Evolutionary conservation across 1,140 invertebrate genomes (phyloP), one percentile per base, ranked within the genome.

Genomic region (Drosophila rufa): DNA sequence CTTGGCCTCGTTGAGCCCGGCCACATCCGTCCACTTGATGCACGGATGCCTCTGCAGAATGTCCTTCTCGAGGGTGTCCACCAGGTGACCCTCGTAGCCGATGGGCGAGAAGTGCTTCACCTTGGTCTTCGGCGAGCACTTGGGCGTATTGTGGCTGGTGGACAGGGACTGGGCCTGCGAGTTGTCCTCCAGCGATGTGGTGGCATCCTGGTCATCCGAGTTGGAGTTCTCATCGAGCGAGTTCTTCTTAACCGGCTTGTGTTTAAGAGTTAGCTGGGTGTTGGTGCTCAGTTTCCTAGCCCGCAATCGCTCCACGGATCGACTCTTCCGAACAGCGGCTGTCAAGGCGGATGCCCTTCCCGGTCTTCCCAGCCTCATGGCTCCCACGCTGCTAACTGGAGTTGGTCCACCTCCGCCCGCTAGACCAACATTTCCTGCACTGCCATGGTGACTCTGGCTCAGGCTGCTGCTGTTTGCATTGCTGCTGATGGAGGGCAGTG

Each of bases 21-120:
- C 98, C 74, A 99, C 99, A 93, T 99, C 98, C 81, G 96, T 96
- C 98, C 99, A 99, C 78, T 96, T 96, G 55, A 99, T 97, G 93
- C 98, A 98, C 12, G 98, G 98, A 94, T 99, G 98, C 91, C 97
- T 98, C 93, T 99, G 98, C 25, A 99, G 94, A 89, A 99, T 99
- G 93, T 99, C 98, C 89, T 98, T 95, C 93, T 99, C 99, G 91
- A 95, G 73, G 70, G 95, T 96, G 58, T 97, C 97, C 0, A 98
- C 96, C 15, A 98, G 93, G 91, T 97, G 96, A 53, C 95, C 92
- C 91, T 98, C 97, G 87, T 96, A 97, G 7, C 97, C 96, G 15
- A 94, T 92, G 0, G 96, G 93, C 74, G 96, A 95, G 92, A 97
- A 97, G 19, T 95, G 94, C 87, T 95, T 95, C 59, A 95, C 94